phyloP scores from a whole-genome alignment of 2,113 vertebrate genomes.

The Polypterus senegalus region DNA sequence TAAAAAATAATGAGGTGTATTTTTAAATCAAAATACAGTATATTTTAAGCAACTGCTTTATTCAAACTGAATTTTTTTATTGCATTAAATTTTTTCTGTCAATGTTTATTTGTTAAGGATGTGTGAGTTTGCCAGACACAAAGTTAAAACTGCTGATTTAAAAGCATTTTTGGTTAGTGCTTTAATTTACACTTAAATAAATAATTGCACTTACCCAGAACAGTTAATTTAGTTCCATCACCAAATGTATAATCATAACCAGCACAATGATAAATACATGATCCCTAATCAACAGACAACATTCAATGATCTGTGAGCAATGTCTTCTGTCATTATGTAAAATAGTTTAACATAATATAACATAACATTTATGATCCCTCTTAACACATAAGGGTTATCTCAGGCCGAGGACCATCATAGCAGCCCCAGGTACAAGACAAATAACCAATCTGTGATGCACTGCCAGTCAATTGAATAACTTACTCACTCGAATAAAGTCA shows the following conservation, averaged over 20 bases:
- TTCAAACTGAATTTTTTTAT: conserved; percentile 26
- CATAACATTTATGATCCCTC: neutral
- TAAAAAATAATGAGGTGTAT: neutral
- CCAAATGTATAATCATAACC: conserved; percentile 15
- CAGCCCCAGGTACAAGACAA: too few species aligned
- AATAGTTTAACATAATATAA: conserved; percentile 14
- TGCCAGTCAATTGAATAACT: too few species aligned
- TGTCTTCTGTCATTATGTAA: neutral
- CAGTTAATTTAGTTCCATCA: conserved; percentile 13
- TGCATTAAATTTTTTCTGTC: conserved; percentile 12
- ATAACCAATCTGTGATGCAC: too few species aligned
- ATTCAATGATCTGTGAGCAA: too few species aligned
- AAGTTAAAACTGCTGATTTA: neutral
- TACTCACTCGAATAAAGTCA: too few species aligned
- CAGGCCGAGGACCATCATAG: too few species aligned
- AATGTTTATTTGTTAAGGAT: neutral
- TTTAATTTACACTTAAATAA: neutral
- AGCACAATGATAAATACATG: neutral
- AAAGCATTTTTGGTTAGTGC: neutral
- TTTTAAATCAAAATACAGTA: neutral
- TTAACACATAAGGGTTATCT: neutral
- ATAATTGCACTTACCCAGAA: conserved; percentile 11
- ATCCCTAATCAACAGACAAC: neutral
- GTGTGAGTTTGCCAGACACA: neutral
- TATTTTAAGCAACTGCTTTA: conserved; percentile 22